phyloP scores from a whole-genome alignment of 2,888 invertebrate species.

The Eupeodes latifasciatus region DNA sequence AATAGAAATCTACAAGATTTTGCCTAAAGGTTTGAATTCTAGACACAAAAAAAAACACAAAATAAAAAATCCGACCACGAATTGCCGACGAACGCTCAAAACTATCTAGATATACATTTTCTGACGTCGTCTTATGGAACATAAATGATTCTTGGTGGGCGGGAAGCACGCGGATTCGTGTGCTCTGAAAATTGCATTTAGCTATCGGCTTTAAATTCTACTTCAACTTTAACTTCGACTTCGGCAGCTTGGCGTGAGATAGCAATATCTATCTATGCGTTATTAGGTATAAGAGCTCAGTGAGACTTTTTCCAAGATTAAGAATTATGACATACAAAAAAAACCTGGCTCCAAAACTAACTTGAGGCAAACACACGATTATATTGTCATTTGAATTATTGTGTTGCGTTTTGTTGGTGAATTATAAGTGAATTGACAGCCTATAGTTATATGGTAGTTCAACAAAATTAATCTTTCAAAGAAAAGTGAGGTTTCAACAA shows the following conservation, averaged over 20 bases:
- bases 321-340: constrained; percentile 61
- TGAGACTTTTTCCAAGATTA: constrained; percentile 27
- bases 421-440: constrained; percentile 50
- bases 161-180: constrained; percentile 47
- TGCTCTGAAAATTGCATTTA: constrained; percentile 59
- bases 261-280: constrained; percentile 22
- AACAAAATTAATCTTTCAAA: constrained; percentile 38
- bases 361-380: constrained; percentile 59
- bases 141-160: constrained; percentile 44
- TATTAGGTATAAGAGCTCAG: not conserved
- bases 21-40: constrained; percentile 57
- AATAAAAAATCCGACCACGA: constrained; percentile 47
- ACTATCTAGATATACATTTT: not conserved
- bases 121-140: not conserved
- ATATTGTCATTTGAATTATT: constrained; percentile 70
- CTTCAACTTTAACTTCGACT: too few species aligned
- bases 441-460: constrained; percentile 54
- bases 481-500: not conserved
- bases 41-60: constrained; percentile 22
- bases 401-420: constrained; percentile 35
- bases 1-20: constrained; percentile 49
- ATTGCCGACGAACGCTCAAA: not conserved
- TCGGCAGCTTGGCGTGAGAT: constrained; percentile 36
- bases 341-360: constrained; percentile 13
- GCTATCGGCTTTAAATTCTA: constrained; percentile 33